Base-by-base conservation (phyloP, 2,888 invertebrate genomes). In the Netelia fuscicornis region DNA sequence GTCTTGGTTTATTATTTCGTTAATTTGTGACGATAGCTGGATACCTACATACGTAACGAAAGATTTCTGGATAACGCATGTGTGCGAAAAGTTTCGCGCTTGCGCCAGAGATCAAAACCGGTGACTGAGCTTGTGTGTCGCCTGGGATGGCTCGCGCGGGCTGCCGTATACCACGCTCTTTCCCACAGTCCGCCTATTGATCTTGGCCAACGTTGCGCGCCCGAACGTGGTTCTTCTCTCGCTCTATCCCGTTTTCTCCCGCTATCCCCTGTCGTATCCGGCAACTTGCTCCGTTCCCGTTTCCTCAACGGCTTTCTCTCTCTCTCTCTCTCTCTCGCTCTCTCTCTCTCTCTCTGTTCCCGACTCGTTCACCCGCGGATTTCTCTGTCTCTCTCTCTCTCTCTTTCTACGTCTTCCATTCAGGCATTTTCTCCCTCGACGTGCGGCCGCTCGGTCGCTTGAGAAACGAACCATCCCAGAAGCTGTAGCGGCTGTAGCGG, bases 131-230 rank as follows among this genome's bases (percentile, higher is more conserved):
- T 84, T 90, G 89, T 92, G 91, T 92, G 92, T 92, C 90, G 92
- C 91, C 90, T 90, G 92, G 91, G 91, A 91, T 90, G 90, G 90
- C 88, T 90, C 89, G 90, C 89, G 91, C 75, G 85, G 71, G 82
- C 75, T 58, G 70, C 78, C 81, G 77, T 72, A 79, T 65, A 75
- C 79, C 85, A 65, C 37, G 20, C 64, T 72, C 64, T 68, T 68
- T 44, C 56, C 42, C 76, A 52, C 80, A 81, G 89, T 88, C 90
- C 89, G 89, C 89, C 92, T 92, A 92, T 92, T 92, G 92, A 92
- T 92, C 92, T 92, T 92, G 92, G 92, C 89, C 89, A 89, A 89
- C 90, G 90, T 92, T 89, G 90, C 89, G 89, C 86, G 86, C 87
- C 88, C 86, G 89, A 90, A 90, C 88, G 86, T 87, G 87, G 75